Percentiles rank a stretch among this genome's conserved stretches.
Evolutionary conservation across 2,113 vertebrate species (phyloP).

Genomic region (Quiscalus mexicanus): DNA sequence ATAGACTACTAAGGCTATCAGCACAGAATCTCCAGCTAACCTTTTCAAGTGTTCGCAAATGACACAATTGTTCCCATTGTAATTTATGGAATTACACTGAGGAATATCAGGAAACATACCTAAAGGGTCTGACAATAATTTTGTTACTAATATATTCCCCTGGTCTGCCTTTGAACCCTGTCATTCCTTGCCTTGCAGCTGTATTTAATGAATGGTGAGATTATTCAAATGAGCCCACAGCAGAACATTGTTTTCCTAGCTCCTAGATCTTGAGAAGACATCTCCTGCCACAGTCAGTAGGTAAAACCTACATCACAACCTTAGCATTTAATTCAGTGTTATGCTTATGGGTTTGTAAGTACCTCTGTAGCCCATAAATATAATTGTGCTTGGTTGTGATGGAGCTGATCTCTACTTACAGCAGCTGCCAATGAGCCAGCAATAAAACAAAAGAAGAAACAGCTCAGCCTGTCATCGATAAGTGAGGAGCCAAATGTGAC

Average conservation of each 20-base stretch:
- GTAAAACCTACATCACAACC: constrained; percentile 33
- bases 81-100: constrained; percentile 65
- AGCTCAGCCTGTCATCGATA: constrained; percentile 43
- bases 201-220: constrained; percentile 82
- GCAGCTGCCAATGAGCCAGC: constrained; percentile 49
- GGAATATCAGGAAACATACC: constrained; percentile 68
- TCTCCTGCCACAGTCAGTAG: constrained; percentile 34
- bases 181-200: constrained; percentile 77
- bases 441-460: constrained; percentile 66
- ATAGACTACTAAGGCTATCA: not conserved
- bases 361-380: constrained; percentile 29
- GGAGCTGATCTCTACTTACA: constrained; percentile 36
- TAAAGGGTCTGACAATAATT: constrained; percentile 73
- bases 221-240: constrained; percentile 78
- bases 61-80: constrained; percentile 64
- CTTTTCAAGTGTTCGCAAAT: constrained; percentile 52
- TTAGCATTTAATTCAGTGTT: not conserved
- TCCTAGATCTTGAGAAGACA: constrained; percentile 51
- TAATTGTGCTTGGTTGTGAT: constrained; percentile 36
- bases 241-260: constrained; percentile 66
- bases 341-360: constrained; percentile 42
- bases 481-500: constrained; percentile 55
- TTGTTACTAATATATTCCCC: constrained; percentile 78
- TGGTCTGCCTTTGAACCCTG: constrained; percentile 78
- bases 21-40: constrained; percentile 57